These are phyloP conservation scores for Drosophila watanabei DNA, from an alignment of 1,140 invertebrate genomes.

Conservation along the genomic window DNA sequence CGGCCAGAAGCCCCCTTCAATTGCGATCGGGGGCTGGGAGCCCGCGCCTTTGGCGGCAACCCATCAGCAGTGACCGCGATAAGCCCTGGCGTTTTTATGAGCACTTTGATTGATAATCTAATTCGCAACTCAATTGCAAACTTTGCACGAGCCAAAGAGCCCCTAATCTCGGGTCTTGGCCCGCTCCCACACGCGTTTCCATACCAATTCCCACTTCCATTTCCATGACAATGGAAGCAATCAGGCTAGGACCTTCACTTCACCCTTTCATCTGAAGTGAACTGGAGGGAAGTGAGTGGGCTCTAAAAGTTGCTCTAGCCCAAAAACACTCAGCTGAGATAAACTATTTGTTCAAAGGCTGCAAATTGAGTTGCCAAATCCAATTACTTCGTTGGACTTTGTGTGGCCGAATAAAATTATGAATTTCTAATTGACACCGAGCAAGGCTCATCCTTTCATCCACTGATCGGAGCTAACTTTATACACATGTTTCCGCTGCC, in stretches of 20 bases:
- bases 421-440: constrained; percentile 32
- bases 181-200: constrained; percentile 12
- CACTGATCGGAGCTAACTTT: constrained; percentile 11
- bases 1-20: constrained; percentile 14
- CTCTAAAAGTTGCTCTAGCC: neutral
- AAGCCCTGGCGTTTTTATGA: constrained; percentile 50
- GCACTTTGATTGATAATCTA: constrained; percentile 52
- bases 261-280: constrained; percentile 9
- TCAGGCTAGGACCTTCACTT: constrained; percentile 30
- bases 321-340: constrained; percentile 1
- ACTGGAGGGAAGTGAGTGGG: neutral
- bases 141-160: constrained; percentile 27
- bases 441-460: neutral
- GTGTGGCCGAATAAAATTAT: constrained; percentile 20
- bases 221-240: constrained; percentile 48
- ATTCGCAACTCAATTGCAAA: constrained; percentile 53
- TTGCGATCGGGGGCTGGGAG: constrained; percentile 16
- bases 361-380: constrained; percentile 44
- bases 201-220: constrained; percentile 27
- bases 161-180: constrained; percentile 34
- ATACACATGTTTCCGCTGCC: constrained; percentile 19
- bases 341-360: constrained; percentile 47
- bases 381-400: constrained; percentile 31
- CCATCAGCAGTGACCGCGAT: constrained; percentile 32
- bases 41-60: constrained; percentile 26